Base-by-base conservation (phyloP, 2,888 invertebrate genomes). In the Papilio gigon region DNA sequence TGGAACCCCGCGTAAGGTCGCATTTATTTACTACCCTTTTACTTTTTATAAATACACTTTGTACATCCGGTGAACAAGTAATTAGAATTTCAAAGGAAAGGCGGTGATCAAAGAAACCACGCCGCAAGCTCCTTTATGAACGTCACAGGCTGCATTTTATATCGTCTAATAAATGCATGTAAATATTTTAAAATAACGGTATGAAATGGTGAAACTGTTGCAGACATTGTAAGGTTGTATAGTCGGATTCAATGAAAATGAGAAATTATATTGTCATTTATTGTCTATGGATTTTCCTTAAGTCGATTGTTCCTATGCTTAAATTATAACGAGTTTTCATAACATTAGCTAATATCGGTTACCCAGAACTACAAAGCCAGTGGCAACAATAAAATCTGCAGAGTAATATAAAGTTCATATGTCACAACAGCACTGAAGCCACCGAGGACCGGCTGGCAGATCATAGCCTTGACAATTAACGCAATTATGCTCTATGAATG, bases 401-500 rank as follows among this genome's bases (percentile, higher is more conserved):
- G 9, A 17, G 53, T 56, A 30, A 56, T 30, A n/a, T 9, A 30
- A n/a, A 56, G 27, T 56, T 56, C 53, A 30, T 56, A 56, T 9
- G 53, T 56, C n/a, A 56, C 53, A 56, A 56, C 17, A 56, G 30
- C 53, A 56, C 53, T 63, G 50, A 35, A 22, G 14, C 22, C 22
- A 50, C 33, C 35, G 50, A 56, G 37, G 17, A 37, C n/a, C 40
- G 40, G 56, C 64, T 64, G 50, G 20, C 25, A 33, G 22, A 63
- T 47, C 50, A 63, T 53, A 71, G 58, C 71, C 70, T 70, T 56
- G 68, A 66, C 71, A 73, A 73, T 73, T 63, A 71, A 68, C 47
- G 47, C 73, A 73, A 73, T 74, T 73, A 72, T 35, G 44, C 73
- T 71, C 72, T 73, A 74, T 72, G 68, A 72, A 61, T 53, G 71